Evolutionary conservation across 2,888 invertebrate genomes (phyloP).

Genomic region (Spodoptera picta): DNA sequence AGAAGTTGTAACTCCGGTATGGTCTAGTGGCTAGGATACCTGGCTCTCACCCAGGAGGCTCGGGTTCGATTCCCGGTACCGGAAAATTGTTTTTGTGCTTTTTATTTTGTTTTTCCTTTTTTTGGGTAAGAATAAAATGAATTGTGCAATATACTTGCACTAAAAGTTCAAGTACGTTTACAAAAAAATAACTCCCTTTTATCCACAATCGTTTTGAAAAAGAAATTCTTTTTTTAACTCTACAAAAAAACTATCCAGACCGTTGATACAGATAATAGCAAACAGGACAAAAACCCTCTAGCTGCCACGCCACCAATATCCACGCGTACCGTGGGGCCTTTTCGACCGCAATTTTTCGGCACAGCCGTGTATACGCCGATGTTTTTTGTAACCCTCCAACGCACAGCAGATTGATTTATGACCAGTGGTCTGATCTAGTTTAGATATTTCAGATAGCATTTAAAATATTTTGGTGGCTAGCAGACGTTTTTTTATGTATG

Average conservation of each 20-base stretch:
- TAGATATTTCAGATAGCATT: slow-evolving; percentile 65
- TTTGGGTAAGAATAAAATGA: neutral
- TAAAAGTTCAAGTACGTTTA: too few species aligned
- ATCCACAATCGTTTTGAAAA: slow-evolving; percentile 16
- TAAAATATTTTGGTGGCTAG: slow-evolving; percentile 21
- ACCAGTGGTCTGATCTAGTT: slow-evolving; percentile 70
- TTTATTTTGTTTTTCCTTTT: neutral
- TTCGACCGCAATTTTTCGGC: slow-evolving; percentile 68
- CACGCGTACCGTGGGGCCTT: slow-evolving; percentile 49
- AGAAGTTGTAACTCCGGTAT: slow-evolving; percentile 77
- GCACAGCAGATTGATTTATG: slow-evolving; percentile 75
- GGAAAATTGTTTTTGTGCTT: slow-evolving; percentile 74
- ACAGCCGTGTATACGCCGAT: slow-evolving; percentile 53
- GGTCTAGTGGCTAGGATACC: slow-evolving; percentile 90
- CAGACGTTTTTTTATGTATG: neutral
- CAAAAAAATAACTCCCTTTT: slow-evolving; percentile 2
- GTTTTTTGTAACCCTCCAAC: slow-evolving; percentile 69
- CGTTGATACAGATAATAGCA: slow-evolving; percentile 38
- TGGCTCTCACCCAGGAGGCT: slow-evolving; percentile 89
- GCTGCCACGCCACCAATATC: slow-evolving; percentile 32
- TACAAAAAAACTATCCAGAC: slow-evolving; percentile 41
- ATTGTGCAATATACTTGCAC: neutral
- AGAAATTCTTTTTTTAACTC: slow-evolving; percentile 19
- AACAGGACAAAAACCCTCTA: slow-evolving; percentile 56
- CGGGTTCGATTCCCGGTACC: slow-evolving; percentile 90